Evolutionary conservation across 2,113 vertebrate species (phyloP).

Genomic region (Sylvilagus bachmani): DNA sequence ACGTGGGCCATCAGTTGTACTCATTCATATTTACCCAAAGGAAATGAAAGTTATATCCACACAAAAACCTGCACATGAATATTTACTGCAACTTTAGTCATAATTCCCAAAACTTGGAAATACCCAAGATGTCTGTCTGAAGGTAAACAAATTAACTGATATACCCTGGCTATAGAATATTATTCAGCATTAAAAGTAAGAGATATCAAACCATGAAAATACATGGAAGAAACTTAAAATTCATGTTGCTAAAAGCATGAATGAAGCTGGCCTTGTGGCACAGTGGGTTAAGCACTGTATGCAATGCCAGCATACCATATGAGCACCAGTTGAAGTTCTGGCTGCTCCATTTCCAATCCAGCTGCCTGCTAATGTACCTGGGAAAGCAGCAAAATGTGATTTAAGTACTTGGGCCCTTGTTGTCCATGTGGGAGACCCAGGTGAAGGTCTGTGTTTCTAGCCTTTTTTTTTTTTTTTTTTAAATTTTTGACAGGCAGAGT

Average conservation of each 20-base stretch:
- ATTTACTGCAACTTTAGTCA: not conserved
- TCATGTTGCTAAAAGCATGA: not conserved
- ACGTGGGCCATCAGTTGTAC: not conserved
- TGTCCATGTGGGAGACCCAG: too few species aligned
- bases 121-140: not conserved
- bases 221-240: not conserved
- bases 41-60: not conserved
- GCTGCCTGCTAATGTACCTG: too few species aligned
- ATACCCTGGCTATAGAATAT: not conserved
- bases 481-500: too few species aligned
- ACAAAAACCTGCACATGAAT: not conserved
- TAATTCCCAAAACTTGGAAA: conserved; percentile 7
- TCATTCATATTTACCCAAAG: not conserved
- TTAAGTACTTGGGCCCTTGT: too few species aligned
- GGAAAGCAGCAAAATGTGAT: too few species aligned
- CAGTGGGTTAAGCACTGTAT: too few species aligned
- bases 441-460: too few species aligned
- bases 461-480: too few species aligned
- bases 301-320: too few species aligned
- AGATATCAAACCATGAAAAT: not conserved
- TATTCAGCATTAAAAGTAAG: not conserved
- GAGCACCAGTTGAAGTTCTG: too few species aligned
- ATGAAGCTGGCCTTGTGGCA: not conserved
- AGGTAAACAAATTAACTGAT: not conserved
- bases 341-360: too few species aligned